Percentiles rank a stretch among this genome's conserved stretches.
Evolutionary conservation across 2,888 invertebrate species (phyloP).

Genomic region (Athalia rosae): DNA sequence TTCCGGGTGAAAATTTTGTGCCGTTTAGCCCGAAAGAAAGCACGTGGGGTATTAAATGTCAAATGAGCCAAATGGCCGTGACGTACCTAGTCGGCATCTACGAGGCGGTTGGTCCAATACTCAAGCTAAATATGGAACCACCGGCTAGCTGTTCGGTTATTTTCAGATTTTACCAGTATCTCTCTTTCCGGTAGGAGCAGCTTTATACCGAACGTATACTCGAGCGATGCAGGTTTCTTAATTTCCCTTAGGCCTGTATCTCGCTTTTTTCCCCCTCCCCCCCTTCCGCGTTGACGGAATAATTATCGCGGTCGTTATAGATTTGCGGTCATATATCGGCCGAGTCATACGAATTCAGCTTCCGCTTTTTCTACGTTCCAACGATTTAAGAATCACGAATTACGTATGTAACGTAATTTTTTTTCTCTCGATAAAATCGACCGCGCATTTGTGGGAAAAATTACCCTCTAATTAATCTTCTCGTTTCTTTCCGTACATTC

Average conservation of each 20-base stretch:
- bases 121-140: slow-evolving; percentile 63
- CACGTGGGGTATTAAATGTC: slow-evolving; percentile 59
- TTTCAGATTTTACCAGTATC: slow-evolving; percentile 56
- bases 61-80: slow-evolving; percentile 53
- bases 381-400: too few species aligned
- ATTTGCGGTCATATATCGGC: too few species aligned
- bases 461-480: too few species aligned
- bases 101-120: slow-evolving; percentile 52
- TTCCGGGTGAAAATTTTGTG: slow-evolving; percentile 12
- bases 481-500: too few species aligned
- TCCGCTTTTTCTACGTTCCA: too few species aligned
- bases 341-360: too few species aligned
- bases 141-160: slow-evolving; percentile 57
- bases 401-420: too few species aligned
- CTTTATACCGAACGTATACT: slow-evolving; percentile 13
- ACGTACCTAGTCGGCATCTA: slow-evolving; percentile 45
- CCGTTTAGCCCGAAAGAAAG: slow-evolving; percentile 6
- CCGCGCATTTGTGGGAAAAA: too few species aligned
- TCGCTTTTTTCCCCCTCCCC: background rate
- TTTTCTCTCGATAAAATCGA: too few species aligned
- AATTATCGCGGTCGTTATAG: too few species aligned
- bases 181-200: slow-evolving; percentile 22
- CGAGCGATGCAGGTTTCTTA: too few species aligned
- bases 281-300: too few species aligned
- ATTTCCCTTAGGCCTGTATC: background rate